These are phyloP conservation scores for Hypomesus transpacificus DNA, from an alignment of 2,113 vertebrate genomes.

Conservation along the genomic window DNA sequence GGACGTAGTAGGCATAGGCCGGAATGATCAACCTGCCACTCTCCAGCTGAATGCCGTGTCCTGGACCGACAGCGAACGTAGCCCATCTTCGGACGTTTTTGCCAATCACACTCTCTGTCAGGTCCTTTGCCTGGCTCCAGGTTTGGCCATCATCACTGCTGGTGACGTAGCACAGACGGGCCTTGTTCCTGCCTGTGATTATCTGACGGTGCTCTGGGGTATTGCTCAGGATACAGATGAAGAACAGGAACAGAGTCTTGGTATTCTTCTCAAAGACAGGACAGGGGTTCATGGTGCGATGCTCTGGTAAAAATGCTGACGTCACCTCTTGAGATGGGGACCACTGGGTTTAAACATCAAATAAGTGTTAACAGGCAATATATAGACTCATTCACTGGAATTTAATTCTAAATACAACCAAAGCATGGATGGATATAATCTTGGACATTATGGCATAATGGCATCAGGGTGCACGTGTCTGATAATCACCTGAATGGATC, in stretches of 20 bases:
- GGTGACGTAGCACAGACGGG: constrained; percentile 82
- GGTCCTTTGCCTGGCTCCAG: constrained; percentile 79
- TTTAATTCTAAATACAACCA: too few species aligned
- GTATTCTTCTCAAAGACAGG: constrained; percentile 71
- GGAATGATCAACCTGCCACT: constrained; percentile 84
- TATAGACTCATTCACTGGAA: too few species aligned
- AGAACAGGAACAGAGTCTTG: constrained; percentile 82
- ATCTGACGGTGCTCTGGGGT: constrained; percentile 80
- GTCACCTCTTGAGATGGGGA: constrained; percentile 61
- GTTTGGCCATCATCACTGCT: constrained; percentile 79
- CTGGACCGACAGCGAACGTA: constrained; percentile 89
- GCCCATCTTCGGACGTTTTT: constrained; percentile 76
- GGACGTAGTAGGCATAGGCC: constrained; percentile 78
- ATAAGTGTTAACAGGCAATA: background rate
- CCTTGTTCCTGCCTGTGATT: constrained; percentile 76
- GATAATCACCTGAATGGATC: constrained; percentile 72
- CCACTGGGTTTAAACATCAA: constrained; percentile 60
- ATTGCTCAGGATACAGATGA: constrained; percentile 77
- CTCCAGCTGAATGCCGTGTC: constrained; percentile 83
- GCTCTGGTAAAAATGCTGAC: constrained; percentile 53
- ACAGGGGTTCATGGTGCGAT: constrained; percentile 79
- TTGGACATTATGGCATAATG: background rate
- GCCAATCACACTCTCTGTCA: constrained; percentile 82
- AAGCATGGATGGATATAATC: background rate
- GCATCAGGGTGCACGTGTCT: too few species aligned